phyloP scores from a whole-genome alignment of 2,888 invertebrate genomes.

The Carabus problematicus region DNA sequence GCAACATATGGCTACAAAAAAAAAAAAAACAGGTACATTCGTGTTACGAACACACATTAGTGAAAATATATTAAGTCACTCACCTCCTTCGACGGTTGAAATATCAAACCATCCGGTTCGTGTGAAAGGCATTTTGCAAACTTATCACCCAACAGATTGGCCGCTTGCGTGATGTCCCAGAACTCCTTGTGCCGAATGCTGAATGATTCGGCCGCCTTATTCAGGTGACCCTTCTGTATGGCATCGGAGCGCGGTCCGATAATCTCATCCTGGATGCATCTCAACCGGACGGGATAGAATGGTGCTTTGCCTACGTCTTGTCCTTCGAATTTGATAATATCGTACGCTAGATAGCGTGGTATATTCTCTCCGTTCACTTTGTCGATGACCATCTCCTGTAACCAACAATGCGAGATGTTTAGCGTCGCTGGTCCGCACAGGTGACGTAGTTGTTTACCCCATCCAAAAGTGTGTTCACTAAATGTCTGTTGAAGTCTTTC shows the following conservation, averaged over 20 bases:
- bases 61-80: slow-evolving; percentile 41
- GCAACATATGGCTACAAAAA: slow-evolving; percentile 75
- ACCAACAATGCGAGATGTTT: slow-evolving; percentile 12
- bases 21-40: slow-evolving; percentile 42
- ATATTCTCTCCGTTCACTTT: slow-evolving; percentile 75
- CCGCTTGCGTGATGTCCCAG: slow-evolving; percentile 81
- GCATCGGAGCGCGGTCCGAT: slow-evolving; percentile 76
- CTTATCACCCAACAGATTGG: slow-evolving; percentile 77
- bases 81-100: slow-evolving; percentile 89
- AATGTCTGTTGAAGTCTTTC: slow-evolving; percentile 73
- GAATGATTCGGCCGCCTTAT: slow-evolving; percentile 84
- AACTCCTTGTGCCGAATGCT: slow-evolving; percentile 91
- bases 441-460: slow-evolving; percentile 69
- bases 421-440: neutral
- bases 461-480: slow-evolving; percentile 86
- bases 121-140: slow-evolving; percentile 87
- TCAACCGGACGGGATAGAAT: slow-evolving; percentile 78
- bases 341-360: slow-evolving; percentile 94
- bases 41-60: slow-evolving; percentile 24
- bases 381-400: slow-evolving; percentile 96
- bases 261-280: slow-evolving; percentile 78
- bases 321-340: slow-evolving; percentile 85
- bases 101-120: slow-evolving; percentile 97
- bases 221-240: slow-evolving; percentile 77
- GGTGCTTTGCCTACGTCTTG: slow-evolving; percentile 76